These are phyloP conservation scores for Albula glossodonta DNA, from an alignment of 2,113 vertebrate species.

Conservation along the genomic window DNA sequence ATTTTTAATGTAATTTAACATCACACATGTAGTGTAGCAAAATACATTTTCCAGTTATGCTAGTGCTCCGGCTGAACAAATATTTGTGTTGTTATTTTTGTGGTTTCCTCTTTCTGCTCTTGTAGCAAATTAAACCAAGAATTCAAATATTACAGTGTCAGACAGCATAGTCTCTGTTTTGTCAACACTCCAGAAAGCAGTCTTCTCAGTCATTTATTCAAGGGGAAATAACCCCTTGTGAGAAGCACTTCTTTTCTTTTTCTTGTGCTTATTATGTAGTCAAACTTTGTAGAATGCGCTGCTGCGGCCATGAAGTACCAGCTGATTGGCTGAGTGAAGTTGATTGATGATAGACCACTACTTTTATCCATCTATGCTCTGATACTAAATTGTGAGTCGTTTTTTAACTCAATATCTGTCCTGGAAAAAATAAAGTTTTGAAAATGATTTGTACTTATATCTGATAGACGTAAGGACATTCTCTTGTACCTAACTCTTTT, in stretches of 20 bases:
- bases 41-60: background rate
- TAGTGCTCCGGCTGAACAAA: background rate
- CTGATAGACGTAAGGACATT: background rate
- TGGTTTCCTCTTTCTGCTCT: background rate
- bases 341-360: too few relatives aligned
- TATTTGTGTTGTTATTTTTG: background rate
- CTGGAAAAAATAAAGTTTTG: background rate
- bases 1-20: background rate
- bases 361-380: background rate
- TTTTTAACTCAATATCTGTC: background rate
- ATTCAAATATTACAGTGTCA: background rate
- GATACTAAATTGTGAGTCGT: background rate
- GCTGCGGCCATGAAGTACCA: background rate
- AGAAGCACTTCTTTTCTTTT: background rate
- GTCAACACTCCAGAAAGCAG: background rate
- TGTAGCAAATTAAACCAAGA: conserved; percentile 5
- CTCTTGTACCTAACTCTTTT: background rate
- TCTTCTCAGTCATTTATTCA: background rate
- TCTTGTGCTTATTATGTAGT: background rate
- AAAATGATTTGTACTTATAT: background rate
- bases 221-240: background rate
- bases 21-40: too few relatives aligned
- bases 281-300: background rate
- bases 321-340: too few relatives aligned
- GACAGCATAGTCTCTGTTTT: background rate